phyloP scores from a whole-genome alignment of 92 coral and sea anemone genomes.

The Zoanthus solanderi region DNA sequence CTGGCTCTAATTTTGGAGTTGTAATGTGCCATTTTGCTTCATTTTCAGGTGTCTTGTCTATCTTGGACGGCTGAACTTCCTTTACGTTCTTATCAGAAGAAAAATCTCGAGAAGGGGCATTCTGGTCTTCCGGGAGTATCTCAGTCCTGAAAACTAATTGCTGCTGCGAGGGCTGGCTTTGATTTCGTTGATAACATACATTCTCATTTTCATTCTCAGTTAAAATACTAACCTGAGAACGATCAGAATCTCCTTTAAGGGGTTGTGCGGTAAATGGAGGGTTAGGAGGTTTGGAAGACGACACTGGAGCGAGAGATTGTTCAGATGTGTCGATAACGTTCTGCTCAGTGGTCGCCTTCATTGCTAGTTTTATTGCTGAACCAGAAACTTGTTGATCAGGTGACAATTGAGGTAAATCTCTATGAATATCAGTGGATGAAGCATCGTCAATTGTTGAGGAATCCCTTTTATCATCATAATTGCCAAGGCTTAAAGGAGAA shows the following conservation, averaged over 20 bases:
- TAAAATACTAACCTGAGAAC: slow-evolving; percentile 66
- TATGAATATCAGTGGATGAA: slow-evolving; percentile 7
- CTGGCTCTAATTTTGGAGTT: neutral
- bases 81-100: neutral
- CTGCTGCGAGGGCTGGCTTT: slow-evolving; percentile 37
- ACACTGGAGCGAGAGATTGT: neutral
- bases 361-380: neutral
- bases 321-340: neutral
- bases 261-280: slow-evolving; percentile 82
- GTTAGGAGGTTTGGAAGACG: slow-evolving; percentile 55
- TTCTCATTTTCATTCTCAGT: slow-evolving; percentile 59
- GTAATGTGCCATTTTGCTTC: neutral
- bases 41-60: neutral
- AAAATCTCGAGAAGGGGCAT: neutral
- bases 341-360: neutral
- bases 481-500: neutral
- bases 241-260: slow-evolving; percentile 69
- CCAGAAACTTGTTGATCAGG: slow-evolving; percentile 18
- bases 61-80: neutral
- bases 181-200: slow-evolving; percentile 26
- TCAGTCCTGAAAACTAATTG: neutral
- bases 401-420: neutral
- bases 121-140: neutral
- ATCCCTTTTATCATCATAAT: neutral
- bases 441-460: neutral